These are phyloP conservation scores for Chloroceryle inda DNA, from an alignment of 2,797 vertebrate genomes.

Conservation along the genomic window DNA sequence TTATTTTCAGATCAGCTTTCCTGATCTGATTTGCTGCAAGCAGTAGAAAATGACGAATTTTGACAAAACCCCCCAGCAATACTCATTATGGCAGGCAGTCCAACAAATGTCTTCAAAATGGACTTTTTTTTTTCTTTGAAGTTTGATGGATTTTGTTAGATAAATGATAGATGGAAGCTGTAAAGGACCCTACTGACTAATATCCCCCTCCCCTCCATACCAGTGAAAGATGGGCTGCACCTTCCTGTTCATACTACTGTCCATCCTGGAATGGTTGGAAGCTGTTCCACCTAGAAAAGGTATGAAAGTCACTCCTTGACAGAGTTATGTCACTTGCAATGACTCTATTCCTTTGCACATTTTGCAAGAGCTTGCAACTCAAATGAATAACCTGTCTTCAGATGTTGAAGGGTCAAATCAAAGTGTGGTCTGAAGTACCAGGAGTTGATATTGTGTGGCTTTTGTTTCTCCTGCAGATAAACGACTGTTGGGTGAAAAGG, in stretches of 20 bases:
- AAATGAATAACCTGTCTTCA: not conserved
- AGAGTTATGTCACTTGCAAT: not conserved
- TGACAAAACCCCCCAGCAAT: not conserved
- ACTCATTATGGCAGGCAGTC: not conserved
- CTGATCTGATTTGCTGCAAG: not conserved
- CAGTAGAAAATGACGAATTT: not conserved
- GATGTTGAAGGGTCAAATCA: not conserved
- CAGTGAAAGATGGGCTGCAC: not conserved
- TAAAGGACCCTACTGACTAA: not conserved
- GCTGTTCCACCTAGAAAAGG: not conserved
- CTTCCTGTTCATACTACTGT: not conserved
- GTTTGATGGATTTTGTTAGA: not conserved
- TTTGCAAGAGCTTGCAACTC: not conserved
- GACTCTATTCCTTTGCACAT: not conserved
- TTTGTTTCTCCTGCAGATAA: not conserved
- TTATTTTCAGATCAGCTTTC: not conserved
- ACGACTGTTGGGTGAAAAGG: not conserved
- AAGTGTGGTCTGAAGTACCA: not conserved
- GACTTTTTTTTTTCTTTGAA: not conserved
- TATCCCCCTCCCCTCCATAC: not conserved
- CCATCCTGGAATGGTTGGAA: not conserved
- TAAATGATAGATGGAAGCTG: not conserved
- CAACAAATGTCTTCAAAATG: not conserved
- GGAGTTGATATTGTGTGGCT: not conserved
- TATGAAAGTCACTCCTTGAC: too few species aligned